A percentile compares a stretch with the other conserved stretches of the same genome.
These are phyloP conservation scores for Therioaphis trifolii DNA, from an alignment of 2,888 invertebrate genomes.

Conservation along the genomic window DNA sequence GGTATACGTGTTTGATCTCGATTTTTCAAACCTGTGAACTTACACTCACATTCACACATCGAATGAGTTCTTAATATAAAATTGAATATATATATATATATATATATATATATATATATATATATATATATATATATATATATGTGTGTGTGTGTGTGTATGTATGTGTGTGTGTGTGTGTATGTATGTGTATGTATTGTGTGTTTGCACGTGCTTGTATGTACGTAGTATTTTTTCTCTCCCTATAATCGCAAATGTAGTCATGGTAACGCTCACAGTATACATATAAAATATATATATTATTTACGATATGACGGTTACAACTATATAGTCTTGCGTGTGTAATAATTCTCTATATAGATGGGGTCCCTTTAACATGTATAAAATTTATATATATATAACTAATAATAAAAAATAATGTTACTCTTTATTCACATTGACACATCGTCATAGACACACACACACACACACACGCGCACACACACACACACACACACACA, in stretches of 20 bases:
- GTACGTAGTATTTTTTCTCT: not conserved
- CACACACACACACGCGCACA: too few species aligned
- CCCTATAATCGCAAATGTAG: conserved; percentile 4
- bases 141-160: too few species aligned
- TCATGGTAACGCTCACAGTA: conserved; percentile 22
- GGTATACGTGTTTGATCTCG: conserved; percentile 3
- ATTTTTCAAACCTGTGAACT: conserved; percentile 32
- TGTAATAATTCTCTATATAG: conserved; percentile 2
- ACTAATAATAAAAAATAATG: too few species aligned
- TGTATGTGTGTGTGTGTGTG: too few species aligned
- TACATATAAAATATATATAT: not conserved
- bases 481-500: not conserved
- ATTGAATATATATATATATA: conserved; percentile 30
- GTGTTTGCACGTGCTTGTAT: not conserved
- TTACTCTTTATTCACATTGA: not conserved
- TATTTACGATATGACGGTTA: conserved; percentile 20
- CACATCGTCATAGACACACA: too few species aligned
- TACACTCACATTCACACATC: not conserved
- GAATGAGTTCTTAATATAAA: conserved; percentile 45
- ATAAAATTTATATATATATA: conserved; percentile 2
- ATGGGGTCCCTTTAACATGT: conserved; percentile 52
- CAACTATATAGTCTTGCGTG: not conserved
- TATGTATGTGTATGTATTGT: too few species aligned
- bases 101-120: not conserved
- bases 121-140: too few species aligned